Evolutionary conservation across 2,888 invertebrate genomes (phyloP).

Genomic region (Taenaris catops): DNA sequence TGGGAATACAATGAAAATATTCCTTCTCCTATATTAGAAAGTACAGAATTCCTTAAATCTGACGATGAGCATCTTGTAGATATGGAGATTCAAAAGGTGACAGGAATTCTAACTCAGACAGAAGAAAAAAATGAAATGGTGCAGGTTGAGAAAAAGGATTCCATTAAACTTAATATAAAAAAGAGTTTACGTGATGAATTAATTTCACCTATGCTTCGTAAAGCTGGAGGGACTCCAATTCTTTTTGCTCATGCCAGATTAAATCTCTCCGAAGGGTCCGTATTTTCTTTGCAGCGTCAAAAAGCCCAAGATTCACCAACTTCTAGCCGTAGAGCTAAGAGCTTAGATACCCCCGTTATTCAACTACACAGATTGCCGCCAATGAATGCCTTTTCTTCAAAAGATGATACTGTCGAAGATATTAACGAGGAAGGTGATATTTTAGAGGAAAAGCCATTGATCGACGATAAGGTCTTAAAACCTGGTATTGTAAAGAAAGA

Average conservation of each 20-base stretch:
- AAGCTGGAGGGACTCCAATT: constrained; percentile 87
- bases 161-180: constrained; percentile 50
- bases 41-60: constrained; percentile 79
- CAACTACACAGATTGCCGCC: constrained; percentile 89
- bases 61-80: constrained; percentile 79
- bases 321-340: constrained; percentile 88
- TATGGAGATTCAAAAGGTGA: constrained; percentile 78
- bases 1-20: constrained; percentile 83
- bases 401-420: constrained; percentile 92
- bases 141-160: constrained; percentile 48
- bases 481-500: constrained; percentile 41
- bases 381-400: constrained; percentile 92
- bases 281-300: constrained; percentile 87
- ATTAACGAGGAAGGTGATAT: constrained; percentile 84
- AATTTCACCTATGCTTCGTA: constrained; percentile 84
- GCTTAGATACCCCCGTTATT: constrained; percentile 91
- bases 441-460: constrained; percentile 80
- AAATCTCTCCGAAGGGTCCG: constrained; percentile 92
- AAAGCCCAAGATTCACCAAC: constrained; percentile 88
- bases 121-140: constrained; percentile 48
- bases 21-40: constrained; percentile 82
- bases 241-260: constrained; percentile 89
- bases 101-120: constrained; percentile 51
- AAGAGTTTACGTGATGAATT: constrained; percentile 83
- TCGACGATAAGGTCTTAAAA: constrained; percentile 52